phyloP scores from a whole-genome alignment of 2,888 invertebrate genomes.

The Dascillus cervinus region DNA sequence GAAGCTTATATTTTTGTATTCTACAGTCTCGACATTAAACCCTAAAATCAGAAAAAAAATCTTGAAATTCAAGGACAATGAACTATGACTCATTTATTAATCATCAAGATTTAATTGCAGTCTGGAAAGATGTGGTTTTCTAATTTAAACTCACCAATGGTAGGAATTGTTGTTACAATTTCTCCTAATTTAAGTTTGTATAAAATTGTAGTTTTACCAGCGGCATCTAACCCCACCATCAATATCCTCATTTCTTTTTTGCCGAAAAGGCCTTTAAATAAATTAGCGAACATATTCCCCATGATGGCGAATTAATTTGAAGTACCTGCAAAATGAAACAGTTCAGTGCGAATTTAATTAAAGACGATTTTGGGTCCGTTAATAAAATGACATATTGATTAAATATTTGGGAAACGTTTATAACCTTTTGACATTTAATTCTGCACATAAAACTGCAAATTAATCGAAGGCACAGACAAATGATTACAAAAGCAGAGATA shows the following conservation, averaged over 20 bases:
- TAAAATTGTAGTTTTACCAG: conserved; percentile 99
- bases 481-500: too few species aligned
- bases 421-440: conserved; percentile 1
- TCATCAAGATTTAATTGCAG: not conserved
- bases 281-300: conserved; percentile 95
- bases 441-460: too few species aligned
- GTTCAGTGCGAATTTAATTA: conserved; percentile 2
- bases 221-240: conserved; percentile 99
- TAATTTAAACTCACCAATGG: conserved; percentile 93
- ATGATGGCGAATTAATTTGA: conserved; percentile 59
- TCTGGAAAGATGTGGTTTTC: too few species aligned
- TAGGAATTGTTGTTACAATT: conserved; percentile 99
- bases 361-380: conserved; percentile 35
- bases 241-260: conserved; percentile 99
- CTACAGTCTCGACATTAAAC: conserved; percentile 97
- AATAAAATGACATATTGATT: conserved; percentile 38
- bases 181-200: conserved; percentile 99
- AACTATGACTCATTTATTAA: conserved; percentile 14
- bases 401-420: conserved; percentile 2
- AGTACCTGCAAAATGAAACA: conserved; percentile 27
- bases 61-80: conserved; percentile 14
- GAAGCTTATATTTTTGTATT: conserved; percentile 99
- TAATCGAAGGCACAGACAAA: too few species aligned
- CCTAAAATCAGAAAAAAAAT: conserved; percentile 49
- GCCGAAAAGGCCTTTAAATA: conserved; percentile 99